Evolutionary conservation across 2,888 invertebrate genomes (phyloP), one percentile per base, ranked within the genome.

Genomic region (Pammene aurita): DNA sequence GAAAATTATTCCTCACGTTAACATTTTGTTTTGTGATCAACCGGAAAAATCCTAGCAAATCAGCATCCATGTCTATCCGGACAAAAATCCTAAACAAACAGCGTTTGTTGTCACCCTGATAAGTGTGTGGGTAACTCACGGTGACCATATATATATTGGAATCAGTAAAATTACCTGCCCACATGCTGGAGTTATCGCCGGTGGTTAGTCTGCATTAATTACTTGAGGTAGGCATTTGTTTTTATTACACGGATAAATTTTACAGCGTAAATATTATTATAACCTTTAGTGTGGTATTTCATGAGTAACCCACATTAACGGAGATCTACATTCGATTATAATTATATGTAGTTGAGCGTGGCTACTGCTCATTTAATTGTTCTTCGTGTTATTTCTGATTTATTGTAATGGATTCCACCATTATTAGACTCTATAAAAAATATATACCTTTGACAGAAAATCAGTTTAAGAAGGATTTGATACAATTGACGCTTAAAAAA

Each of bases 31-130:
- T 86, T 83, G 79, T 85, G 87, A 87, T 87, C 84, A 77, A 78
- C 79, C 76, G 76, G 77, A 79, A 80, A 80, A 84, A 82, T 83
- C 79, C 74, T 74, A 75, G 74, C 78, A 80, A 80, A 84, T 83
- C 86, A 82, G 81, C 85, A 84, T 83, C 83, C 80, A 77, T 85
- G 85, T 85, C 88, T 85, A 87, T 88, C 87, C 88, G 82, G 87
- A 87, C 87, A 84, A 87, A 86, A 84, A 87, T 85, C 90, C 90
- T 90, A 90, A 89, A 80, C 78, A 89, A 90, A 90, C 88, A 88
- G 77, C 75, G 86, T 79, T 85, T 86, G 86, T 88, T 89, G 88
- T 85, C 86, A 84, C 83, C 81, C 83, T 78, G 89, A 90, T 90
- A 90, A 90, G 85, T 87, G 84, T 84, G 81, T 50, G 50, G 56